These are phyloP conservation scores for Magallana nippona DNA, from an alignment of 2,888 invertebrate genomes.

Conservation along the genomic window DNA sequence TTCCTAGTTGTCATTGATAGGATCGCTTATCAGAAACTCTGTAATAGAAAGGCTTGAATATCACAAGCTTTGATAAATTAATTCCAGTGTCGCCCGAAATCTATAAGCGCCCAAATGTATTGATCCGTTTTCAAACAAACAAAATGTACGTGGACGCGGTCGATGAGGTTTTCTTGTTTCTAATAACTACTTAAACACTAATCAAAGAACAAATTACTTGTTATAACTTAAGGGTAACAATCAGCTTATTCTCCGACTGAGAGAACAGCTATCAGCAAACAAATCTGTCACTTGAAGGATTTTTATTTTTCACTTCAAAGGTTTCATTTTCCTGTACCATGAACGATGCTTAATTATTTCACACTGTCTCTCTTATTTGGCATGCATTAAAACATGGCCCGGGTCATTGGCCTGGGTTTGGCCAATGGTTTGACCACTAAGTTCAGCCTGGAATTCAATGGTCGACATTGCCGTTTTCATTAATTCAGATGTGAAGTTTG, in stretches of 20 bases:
- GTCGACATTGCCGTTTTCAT: no score
- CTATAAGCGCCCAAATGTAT: no score
- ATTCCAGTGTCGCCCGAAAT: no score
- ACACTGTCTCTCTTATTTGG: no score
- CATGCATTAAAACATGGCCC: no score
- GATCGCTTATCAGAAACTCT: no score
- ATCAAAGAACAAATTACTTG: constrained; percentile 2
- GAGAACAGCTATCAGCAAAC: background rate
- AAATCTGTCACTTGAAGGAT: background rate
- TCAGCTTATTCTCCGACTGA: background rate
- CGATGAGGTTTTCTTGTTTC: constrained; percentile 8
- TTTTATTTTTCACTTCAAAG: background rate
- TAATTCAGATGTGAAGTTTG: no score
- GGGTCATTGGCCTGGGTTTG: background rate
- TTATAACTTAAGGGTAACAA: background rate
- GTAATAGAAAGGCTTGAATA: no score
- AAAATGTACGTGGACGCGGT: background rate
- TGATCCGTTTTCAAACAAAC: no score
- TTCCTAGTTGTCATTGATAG: no score
- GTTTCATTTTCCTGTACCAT: background rate
- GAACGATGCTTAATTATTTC: background rate
- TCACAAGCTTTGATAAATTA: no score
- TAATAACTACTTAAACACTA: constrained; percentile 19
- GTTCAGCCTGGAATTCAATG: no score
- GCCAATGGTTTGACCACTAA: background rate